Percentiles rank a stretch among this genome's conserved stretches.
These are phyloP conservation scores for Amphipyra tragopoginis DNA, from an alignment of 2,888 invertebrate genomes.

Conservation along the genomic window DNA sequence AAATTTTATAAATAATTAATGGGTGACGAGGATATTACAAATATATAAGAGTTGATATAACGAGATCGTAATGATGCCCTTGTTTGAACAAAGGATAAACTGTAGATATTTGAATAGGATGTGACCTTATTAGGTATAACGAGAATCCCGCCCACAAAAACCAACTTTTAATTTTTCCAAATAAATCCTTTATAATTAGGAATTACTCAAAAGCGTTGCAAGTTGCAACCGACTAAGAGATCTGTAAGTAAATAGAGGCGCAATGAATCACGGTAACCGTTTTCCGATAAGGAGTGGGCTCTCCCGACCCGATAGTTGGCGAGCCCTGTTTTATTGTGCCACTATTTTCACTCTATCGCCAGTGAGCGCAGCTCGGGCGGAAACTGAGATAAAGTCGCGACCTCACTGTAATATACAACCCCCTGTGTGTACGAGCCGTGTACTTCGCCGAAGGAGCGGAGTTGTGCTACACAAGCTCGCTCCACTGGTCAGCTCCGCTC, in stretches of 20 bases:
- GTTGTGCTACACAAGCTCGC: conserved; percentile 37
- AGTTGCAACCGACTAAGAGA: conserved; percentile 66
- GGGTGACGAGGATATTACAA: background rate
- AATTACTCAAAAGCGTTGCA: conserved; percentile 49
- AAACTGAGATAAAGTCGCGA: conserved; percentile 87
- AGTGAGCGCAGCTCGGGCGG: conserved; percentile 83
- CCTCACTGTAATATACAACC: conserved; percentile 82
- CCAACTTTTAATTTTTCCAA: too few relatives aligned
- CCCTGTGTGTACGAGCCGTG: conserved; percentile 60
- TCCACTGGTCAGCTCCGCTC: conserved; percentile 55
- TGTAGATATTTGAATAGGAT: conserved; percentile 11
- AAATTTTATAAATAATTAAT: conserved; percentile 35
- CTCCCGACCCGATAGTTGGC: conserved; percentile 75
- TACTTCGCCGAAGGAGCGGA: conserved; percentile 5
- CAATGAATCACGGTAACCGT: conserved; percentile 87
- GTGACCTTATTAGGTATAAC: background rate
- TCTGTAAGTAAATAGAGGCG: conserved; percentile 79
- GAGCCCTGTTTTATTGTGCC: conserved; percentile 86
- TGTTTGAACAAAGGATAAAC: conserved; percentile 1
- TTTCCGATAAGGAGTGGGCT: conserved; percentile 69
- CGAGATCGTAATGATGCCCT: conserved; percentile 6
- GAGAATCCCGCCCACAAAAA: background rate
- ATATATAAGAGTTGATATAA: conserved; percentile 13
- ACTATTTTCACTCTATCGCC: conserved; percentile 87
- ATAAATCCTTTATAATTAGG: conserved; percentile 20